A percentile compares a stretch with the other conserved stretches of the same genome.
Conservation (phyloP, 2,888 invertebrate species). For the Caenorhabditis japonica region DNA sequence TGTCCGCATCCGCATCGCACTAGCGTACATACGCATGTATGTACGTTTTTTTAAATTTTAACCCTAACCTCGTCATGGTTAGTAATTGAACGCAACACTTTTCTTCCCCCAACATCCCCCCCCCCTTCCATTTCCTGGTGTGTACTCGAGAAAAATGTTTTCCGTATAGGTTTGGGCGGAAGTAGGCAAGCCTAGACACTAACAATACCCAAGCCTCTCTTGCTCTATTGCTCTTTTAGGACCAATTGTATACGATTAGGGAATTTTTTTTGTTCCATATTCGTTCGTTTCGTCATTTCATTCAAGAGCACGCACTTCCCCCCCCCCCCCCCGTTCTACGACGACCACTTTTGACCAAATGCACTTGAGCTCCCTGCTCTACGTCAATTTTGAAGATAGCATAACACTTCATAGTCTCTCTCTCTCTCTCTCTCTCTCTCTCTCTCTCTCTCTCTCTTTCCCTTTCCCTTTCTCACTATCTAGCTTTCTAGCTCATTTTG, state of each 20-base stretch:
- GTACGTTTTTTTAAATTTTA: no score
- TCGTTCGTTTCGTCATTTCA: slow-evolving; percentile 36
- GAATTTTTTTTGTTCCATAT: slow-evolving; percentile 18
- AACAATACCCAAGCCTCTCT: slow-evolving; percentile 27
- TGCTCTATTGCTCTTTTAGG: slow-evolving; percentile 33
- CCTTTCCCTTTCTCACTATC: no score
- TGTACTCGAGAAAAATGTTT: slow-evolving; percentile 31
- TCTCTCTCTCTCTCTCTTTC: slow-evolving; percentile 5
- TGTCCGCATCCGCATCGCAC: no score
- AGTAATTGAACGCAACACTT: slow-evolving; percentile 35
- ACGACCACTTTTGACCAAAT: slow-evolving; percentile 41
- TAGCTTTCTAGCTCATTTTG: no score
- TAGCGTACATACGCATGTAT: no score
- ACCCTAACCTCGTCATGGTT: no score
- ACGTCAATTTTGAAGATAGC: slow-evolving; percentile 37
- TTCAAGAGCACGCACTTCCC: slow-evolving; percentile 28
- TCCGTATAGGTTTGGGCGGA: slow-evolving; percentile 28
- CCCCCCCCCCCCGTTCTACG: slow-evolving; percentile 2
- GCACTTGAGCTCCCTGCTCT: slow-evolving; percentile 14
- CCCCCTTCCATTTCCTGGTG: slow-evolving; percentile 20
- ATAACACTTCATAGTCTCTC: slow-evolving; percentile 6
- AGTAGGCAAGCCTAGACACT: slow-evolving; percentile 34
- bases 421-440: slow-evolving; percentile 2
- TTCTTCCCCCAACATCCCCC: no score
- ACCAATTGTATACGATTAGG: slow-evolving; percentile 25